phyloP scores from a whole-genome alignment of 2,113 vertebrate genomes.

The Zapus hudsonius region DNA sequence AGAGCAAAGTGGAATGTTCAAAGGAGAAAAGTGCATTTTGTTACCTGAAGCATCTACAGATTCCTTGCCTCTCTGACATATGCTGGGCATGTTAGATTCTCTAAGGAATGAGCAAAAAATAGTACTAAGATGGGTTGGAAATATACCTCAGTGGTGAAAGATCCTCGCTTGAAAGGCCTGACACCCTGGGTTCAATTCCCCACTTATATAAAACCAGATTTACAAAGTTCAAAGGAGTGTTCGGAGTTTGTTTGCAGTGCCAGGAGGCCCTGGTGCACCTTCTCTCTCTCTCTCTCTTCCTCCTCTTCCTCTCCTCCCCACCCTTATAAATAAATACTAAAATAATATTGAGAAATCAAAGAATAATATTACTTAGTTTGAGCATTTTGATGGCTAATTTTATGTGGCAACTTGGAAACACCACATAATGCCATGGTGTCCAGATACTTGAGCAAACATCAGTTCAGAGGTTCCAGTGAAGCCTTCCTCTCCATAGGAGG shows the following conservation, averaged over 20 bases:
- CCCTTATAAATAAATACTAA: too few species aligned
- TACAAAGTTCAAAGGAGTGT: too few species aligned
- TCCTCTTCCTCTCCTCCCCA: too few species aligned
- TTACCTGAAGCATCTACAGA: background rate
- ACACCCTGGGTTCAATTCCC: too few species aligned
- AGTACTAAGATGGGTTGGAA: too few species aligned
- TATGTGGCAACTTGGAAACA: background rate
- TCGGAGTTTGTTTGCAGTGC: too few species aligned
- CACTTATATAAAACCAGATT: too few species aligned
- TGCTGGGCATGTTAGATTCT: background rate
- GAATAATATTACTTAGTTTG: background rate
- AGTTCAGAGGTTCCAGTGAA: background rate
- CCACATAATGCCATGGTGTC: background rate
- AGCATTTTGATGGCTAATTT: background rate
- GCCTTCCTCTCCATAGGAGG: background rate
- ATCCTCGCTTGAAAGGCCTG: too few species aligned
- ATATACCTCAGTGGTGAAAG: too few species aligned
- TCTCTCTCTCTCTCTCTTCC: too few species aligned
- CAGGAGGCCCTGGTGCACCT: too few species aligned
- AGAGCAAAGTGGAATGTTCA: background rate
- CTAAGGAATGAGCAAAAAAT: background rate
- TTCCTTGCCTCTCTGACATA: background rate
- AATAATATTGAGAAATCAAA: too few species aligned
- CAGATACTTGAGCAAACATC: background rate
- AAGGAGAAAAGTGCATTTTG: background rate